phyloP scores from a whole-genome alignment of 2,797 vertebrate species.

The Graptemys geographica region DNA sequence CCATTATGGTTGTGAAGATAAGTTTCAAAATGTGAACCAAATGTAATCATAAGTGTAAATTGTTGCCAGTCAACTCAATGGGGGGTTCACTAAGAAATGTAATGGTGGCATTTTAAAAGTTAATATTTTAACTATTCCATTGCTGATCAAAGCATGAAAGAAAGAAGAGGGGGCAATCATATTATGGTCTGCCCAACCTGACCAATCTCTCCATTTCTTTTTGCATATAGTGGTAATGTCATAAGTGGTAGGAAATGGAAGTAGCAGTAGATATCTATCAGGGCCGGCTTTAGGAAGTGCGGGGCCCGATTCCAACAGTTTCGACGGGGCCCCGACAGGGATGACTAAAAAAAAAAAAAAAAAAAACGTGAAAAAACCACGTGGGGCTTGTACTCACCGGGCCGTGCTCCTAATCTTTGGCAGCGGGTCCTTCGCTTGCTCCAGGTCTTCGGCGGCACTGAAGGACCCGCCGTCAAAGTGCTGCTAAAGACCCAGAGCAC shows the following conservation, averaged over 20 bases:
- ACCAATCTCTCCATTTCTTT: neutral
- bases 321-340: too few relatives aligned
- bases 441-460: too few relatives aligned
- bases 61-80: neutral
- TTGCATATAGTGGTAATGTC: neutral
- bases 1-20: neutral
- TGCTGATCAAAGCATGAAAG: neutral
- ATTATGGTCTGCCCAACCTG: neutral
- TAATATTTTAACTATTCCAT: neutral
- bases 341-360: too few relatives aligned
- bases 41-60: neutral
- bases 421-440: too few relatives aligned
- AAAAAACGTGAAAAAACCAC: too few relatives aligned
- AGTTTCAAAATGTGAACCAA: neutral
- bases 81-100: neutral
- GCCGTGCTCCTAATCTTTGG: too few relatives aligned
- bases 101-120: neutral
- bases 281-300: too few relatives aligned
- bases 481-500: too few relatives aligned
- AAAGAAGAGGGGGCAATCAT: neutral
- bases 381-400: too few relatives aligned
- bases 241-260: neutral
- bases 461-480: too few relatives aligned
- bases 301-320: too few relatives aligned
- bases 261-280: neutral